A percentile compares a stretch with the other conserved stretches of the same genome.
phyloP scores from a whole-genome alignment of 1,140 invertebrate species.

The Orius laevigatus region DNA sequence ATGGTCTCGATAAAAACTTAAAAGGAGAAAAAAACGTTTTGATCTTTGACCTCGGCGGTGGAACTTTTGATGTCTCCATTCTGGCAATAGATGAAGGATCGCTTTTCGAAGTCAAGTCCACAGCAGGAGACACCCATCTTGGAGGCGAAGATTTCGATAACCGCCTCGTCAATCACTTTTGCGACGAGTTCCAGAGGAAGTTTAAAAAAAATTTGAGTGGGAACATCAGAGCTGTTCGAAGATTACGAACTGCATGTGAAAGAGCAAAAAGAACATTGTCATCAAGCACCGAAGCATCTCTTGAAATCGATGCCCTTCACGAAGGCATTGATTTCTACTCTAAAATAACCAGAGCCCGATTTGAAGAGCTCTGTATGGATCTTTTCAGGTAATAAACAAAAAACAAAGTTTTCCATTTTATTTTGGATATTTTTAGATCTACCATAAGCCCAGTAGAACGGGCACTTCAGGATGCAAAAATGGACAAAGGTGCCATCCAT shows the following conservation, averaged over 20 bases:
- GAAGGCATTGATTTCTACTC: conserved; percentile 58
- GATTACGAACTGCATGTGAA: conserved; percentile 46
- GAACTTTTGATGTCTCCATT: conserved; percentile 77
- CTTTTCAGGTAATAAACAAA: conserved; percentile 31
- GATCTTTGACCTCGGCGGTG: conserved; percentile 58
- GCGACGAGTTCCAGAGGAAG: conserved; percentile 34
- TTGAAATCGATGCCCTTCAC: conserved; percentile 54
- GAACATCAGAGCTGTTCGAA: conserved; percentile 30
- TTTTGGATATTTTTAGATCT: conserved; percentile 26
- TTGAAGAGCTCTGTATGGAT: conserved; percentile 76
- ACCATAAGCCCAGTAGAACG: conserved; percentile 38
- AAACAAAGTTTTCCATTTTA: not conserved
- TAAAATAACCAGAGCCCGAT: conserved; percentile 49
- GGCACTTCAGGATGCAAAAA: conserved; percentile 46
- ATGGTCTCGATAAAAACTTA: conserved; percentile 68
- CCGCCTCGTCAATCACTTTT: conserved; percentile 64
- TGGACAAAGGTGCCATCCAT: conserved; percentile 45
- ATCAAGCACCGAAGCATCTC: conserved; percentile 45
- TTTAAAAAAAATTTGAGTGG: conserved; percentile 31
- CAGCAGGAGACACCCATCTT: conserved; percentile 49
- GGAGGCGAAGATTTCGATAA: conserved; percentile 70
- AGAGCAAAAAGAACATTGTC: conserved; percentile 69
- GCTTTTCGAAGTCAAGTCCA: conserved; percentile 59
- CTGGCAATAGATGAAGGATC: conserved; percentile 70
- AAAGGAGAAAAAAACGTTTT: conserved; percentile 58